Evolutionary conservation across 1,140 invertebrate species (phyloP).

Genomic region (Geopemphigus sp.): DNA sequence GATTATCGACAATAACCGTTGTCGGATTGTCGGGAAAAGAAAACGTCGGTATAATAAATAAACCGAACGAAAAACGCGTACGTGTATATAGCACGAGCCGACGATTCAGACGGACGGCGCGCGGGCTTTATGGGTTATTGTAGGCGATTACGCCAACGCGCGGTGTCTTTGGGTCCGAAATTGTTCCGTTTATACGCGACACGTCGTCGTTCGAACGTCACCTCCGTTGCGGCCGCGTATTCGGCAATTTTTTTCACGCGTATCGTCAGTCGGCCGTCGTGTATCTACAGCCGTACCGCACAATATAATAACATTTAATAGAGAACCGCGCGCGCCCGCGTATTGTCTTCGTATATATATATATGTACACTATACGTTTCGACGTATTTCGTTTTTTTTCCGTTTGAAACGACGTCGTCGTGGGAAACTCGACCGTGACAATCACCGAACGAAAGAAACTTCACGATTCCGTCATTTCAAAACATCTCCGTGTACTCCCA

Average conservation of each 20-base stretch:
- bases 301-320: too few species aligned
- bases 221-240: constrained; percentile 4
- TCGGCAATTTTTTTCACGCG: constrained; percentile 28
- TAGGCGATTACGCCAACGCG: not conserved
- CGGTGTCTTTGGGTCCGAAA: not conserved
- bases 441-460: constrained; percentile 3
- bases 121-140: constrained; percentile 1
- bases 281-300: not conserved
- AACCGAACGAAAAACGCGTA: too few species aligned
- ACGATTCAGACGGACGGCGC: too few species aligned
- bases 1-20: too few species aligned
- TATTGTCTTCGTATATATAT: not conserved
- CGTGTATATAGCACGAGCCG: too few species aligned
- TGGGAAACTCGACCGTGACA: constrained; percentile 47
- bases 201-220: constrained; percentile 21
- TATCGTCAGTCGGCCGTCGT: not conserved
- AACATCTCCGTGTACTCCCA: not conserved
- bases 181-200: constrained; percentile 23
- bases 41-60: too few species aligned
- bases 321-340: too few species aligned
- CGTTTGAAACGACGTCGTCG: constrained; percentile 37
- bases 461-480: constrained; percentile 34
- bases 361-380: not conserved
- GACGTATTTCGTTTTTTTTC: too few species aligned
- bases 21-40: too few species aligned